phyloP scores from a whole-genome alignment of 2,888 invertebrate genomes.

The Amphipyra tragopoginis region DNA sequence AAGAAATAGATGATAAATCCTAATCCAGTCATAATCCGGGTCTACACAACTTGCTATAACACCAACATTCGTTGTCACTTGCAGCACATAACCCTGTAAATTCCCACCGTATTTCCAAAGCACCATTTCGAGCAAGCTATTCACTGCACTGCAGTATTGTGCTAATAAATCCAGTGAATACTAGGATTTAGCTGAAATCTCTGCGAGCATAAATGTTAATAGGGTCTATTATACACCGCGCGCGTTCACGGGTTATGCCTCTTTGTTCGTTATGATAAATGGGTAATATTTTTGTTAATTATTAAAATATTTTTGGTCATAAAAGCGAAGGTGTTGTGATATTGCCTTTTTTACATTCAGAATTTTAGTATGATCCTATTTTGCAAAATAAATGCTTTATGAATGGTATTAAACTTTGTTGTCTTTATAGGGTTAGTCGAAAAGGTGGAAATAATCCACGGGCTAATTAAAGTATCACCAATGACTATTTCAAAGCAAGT shows the following conservation, averaged over 20 bases:
- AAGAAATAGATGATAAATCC: no score
- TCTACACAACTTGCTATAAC: neutral
- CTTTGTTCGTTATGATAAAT: slow-evolving; percentile 48
- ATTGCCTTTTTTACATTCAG: neutral
- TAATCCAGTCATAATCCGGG: no score
- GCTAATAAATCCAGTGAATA: slow-evolving; percentile 43
- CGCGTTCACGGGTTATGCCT: slow-evolving; percentile 26
- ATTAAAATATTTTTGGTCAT: slow-evolving; percentile 13
- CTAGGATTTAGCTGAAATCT: slow-evolving; percentile 45
- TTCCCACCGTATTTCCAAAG: slow-evolving; percentile 12
- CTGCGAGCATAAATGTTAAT: slow-evolving; percentile 44
- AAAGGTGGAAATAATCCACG: no score
- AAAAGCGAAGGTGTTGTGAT: neutral
- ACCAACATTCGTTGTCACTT: slow-evolving; percentile 10
- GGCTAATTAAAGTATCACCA: no score
- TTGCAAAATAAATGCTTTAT: no score
- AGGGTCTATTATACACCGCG: slow-evolving; percentile 19
- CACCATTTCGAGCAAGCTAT: slow-evolving; percentile 30
- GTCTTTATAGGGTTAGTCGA: no score
- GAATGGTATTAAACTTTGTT: no score
- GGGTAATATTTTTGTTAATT: slow-evolving; percentile 26
- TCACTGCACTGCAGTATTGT: slow-evolving; percentile 48
- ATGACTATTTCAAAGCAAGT: no score
- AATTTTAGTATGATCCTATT: neutral
- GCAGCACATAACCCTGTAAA: slow-evolving; percentile 2